Evolutionary conservation across 2,113 vertebrate species (phyloP).

Genomic region (Bostrychus sinensis): DNA sequence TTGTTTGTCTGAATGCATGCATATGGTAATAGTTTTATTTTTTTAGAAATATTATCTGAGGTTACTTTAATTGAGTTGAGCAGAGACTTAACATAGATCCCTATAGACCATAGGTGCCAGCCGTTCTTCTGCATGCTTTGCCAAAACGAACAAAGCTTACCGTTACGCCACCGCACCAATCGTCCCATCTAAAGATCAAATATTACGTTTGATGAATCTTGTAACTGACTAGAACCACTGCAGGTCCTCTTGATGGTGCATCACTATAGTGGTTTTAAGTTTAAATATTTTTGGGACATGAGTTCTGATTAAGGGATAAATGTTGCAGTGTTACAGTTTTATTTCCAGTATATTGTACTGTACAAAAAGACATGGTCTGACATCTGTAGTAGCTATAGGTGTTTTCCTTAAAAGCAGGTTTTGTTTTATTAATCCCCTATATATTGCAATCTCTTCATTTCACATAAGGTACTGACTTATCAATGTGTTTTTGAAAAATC

Average conservation of each 20-base stretch:
- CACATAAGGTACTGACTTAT: slow-evolving; percentile 57
- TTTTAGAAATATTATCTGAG: slow-evolving; percentile 44
- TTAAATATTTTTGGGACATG: slow-evolving; percentile 36
- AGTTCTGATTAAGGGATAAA: slow-evolving; percentile 37
- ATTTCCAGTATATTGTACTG: slow-evolving; percentile 64
- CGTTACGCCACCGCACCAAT: background rate
- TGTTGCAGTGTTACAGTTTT: slow-evolving; percentile 64
- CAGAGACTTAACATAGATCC: slow-evolving; percentile 37
- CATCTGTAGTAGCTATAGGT: slow-evolving; percentile 44
- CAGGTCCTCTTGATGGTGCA: no score
- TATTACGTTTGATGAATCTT: slow-evolving; percentile 61
- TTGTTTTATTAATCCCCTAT: slow-evolving; percentile 40
- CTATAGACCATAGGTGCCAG: slow-evolving; percentile 32
- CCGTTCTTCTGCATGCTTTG: slow-evolving; percentile 61
- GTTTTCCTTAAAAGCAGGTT: slow-evolving; percentile 49
- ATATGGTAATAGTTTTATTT: slow-evolving; percentile 60
- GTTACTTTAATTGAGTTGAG: slow-evolving; percentile 30
- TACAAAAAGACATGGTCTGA: slow-evolving; percentile 57
- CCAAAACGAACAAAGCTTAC: slow-evolving; percentile 54
- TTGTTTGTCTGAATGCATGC: slow-evolving; percentile 40
- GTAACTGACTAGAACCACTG: slow-evolving; percentile 66
- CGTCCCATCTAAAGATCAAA: slow-evolving; percentile 32
- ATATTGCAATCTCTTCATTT: slow-evolving; percentile 32
- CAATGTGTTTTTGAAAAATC: slow-evolving; percentile 50
- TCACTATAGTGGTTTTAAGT: slow-evolving; percentile 9